Conservation (phyloP, 2,113 vertebrate genomes). For the Balaeniceps rex region DNA sequence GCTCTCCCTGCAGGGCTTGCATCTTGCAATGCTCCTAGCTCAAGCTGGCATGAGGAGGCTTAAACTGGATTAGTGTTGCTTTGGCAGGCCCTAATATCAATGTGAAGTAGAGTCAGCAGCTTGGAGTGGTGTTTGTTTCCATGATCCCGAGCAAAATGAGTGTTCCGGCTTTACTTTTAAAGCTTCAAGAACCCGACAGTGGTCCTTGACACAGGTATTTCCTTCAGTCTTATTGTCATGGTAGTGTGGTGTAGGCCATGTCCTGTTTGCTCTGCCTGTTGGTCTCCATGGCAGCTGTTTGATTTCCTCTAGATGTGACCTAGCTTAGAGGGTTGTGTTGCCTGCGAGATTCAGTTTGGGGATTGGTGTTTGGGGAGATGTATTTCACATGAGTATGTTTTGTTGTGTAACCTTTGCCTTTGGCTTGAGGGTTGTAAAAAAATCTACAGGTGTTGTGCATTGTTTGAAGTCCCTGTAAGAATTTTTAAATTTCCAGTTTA, state of each 20-base stretch:
- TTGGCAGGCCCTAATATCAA: background rate
- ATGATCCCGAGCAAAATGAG: background rate
- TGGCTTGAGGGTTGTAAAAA: background rate
- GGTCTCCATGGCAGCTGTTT: background rate
- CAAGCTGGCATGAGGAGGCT: background rate
- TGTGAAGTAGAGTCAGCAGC: background rate
- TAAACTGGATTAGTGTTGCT: background rate
- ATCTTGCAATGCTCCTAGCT: background rate
- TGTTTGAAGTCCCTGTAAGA: background rate
- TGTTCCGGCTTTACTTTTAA: background rate
- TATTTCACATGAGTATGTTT: background rate
- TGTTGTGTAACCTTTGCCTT: background rate
- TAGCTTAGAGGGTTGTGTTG: background rate
- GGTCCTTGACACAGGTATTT: background rate
- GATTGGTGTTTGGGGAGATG: background rate
- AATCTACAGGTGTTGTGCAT: background rate
- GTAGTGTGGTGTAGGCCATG: background rate
- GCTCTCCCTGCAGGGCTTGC: background rate
- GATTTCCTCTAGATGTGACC: background rate
- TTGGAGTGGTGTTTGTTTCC: background rate
- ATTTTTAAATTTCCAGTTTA: background rate
- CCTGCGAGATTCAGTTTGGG: background rate
- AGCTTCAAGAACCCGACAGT: background rate
- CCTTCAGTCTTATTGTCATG: background rate
- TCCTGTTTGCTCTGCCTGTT: background rate